A percentile compares a stretch with the other conserved stretches of the same genome.
These are phyloP conservation scores for Peribatodes rhomboidaria DNA, from an alignment of 2,888 invertebrate species.

Conservation along the genomic window DNA sequence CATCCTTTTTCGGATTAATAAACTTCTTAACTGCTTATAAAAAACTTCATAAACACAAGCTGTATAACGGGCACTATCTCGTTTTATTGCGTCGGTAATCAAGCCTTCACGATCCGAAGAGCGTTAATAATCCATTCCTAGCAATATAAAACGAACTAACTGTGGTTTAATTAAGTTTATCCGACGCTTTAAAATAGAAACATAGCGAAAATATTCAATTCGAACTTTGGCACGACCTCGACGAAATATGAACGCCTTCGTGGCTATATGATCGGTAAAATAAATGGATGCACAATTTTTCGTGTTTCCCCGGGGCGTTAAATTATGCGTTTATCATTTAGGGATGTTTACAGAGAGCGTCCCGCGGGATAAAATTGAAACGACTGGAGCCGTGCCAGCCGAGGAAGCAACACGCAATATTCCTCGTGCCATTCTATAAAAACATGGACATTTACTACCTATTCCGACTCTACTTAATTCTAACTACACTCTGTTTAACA, in stretches of 20 bases:
- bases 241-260: slow-evolving; percentile 71
- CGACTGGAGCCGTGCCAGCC: slow-evolving; percentile 81
- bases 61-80: slow-evolving; percentile 64
- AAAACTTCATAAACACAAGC: slow-evolving; percentile 51
- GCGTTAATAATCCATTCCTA: slow-evolving; percentile 63
- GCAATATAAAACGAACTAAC: slow-evolving; percentile 51
- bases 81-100: slow-evolving; percentile 68
- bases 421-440: slow-evolving; percentile 32
- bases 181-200: slow-evolving; percentile 37
- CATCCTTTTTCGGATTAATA: slow-evolving; percentile 63
- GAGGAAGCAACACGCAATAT: slow-evolving; percentile 55
- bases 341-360: slow-evolving; percentile 80
- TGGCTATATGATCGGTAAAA: slow-evolving; percentile 74
- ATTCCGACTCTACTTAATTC: slow-evolving; percentile 20
- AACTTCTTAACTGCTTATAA: slow-evolving; percentile 66
- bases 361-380: slow-evolving; percentile 83
- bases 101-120: slow-evolving; percentile 64
- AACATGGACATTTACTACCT: slow-evolving; percentile 31
- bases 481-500: slow-evolving; percentile 19
- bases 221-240: slow-evolving; percentile 63
- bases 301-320: slow-evolving; percentile 77
- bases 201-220: slow-evolving; percentile 44
- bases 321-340: slow-evolving; percentile 85
- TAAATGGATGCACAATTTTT: slow-evolving; percentile 80
- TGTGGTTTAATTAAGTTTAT: slow-evolving; percentile 51